These are phyloP conservation scores for Haliclystus octoradiatus DNA, from an alignment of 30 jellyfish, hydroid and myxozoan genomes.

Conservation along the genomic window DNA sequence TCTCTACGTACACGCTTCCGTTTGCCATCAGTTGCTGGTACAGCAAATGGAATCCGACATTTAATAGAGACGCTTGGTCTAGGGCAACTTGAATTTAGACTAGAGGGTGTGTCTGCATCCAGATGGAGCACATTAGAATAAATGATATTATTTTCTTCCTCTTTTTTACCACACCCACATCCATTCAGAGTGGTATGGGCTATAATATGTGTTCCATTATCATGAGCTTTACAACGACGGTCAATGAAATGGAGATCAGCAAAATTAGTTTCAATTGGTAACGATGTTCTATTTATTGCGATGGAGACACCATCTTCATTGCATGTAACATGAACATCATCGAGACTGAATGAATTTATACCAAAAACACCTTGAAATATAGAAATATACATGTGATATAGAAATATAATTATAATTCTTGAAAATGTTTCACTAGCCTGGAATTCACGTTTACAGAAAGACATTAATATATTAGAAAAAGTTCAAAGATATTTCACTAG, in stretches of 20 bases:
- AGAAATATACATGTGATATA: too few species aligned
- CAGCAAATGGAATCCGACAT: conserved; percentile 26
- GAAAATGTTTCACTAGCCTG: too few species aligned
- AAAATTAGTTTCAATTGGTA: background rate
- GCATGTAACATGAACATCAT: background rate
- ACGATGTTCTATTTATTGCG: background rate
- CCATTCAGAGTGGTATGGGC: conserved; percentile 25
- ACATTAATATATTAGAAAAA: too few species aligned
- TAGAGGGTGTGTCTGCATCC: conserved; percentile 26
- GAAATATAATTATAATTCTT: too few species aligned
- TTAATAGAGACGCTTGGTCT: conserved; percentile 41
- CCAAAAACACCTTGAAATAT: too few species aligned
- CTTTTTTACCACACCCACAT: conserved; percentile 32
- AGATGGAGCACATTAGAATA: conserved; percentile 39
- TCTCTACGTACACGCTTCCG: conserved; percentile 9
- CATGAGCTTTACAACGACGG: conserved; percentile 55
- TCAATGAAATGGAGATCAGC: conserved; percentile 33
- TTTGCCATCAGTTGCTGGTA: conserved; percentile 21
- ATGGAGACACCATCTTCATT: background rate
- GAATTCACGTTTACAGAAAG: too few species aligned
- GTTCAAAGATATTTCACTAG: too few species aligned
- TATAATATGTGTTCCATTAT: conserved; percentile 33
- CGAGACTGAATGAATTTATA: background rate
- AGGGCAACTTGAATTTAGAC: conserved; percentile 38
- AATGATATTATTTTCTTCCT: conserved; percentile 32